These are phyloP conservation scores for Drosophila pachea DNA, from an alignment of 1,140 invertebrate species.

Conservation along the genomic window DNA sequence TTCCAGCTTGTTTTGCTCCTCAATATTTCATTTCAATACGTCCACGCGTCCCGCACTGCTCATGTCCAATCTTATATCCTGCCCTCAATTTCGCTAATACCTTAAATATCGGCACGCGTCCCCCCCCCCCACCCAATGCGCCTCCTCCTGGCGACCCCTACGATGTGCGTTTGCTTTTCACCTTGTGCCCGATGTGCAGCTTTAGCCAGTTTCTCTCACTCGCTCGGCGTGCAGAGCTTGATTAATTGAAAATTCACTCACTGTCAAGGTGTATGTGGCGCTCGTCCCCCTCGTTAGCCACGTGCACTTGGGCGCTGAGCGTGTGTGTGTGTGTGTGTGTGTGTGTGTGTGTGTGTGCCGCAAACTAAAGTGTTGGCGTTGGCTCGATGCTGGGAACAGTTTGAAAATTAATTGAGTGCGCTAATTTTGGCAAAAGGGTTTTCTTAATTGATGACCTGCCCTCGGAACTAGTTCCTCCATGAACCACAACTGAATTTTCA, in stretches of 20 bases:
- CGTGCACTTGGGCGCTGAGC: conserved; percentile 9
- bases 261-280: conserved; percentile 52
- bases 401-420: conserved; percentile 75
- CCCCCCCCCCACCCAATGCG: background rate
- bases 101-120: conserved; percentile 34
- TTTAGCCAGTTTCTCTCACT: conserved; percentile 24
- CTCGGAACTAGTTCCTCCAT: conserved; percentile 1
- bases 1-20: background rate
- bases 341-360: conserved; percentile 16
- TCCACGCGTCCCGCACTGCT: background rate
- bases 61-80: conserved; percentile 23
- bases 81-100: conserved; percentile 29
- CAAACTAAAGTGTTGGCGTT: conserved; percentile 41
- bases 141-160: background rate
- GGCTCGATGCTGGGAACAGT: conserved; percentile 40
- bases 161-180: conserved; percentile 16
- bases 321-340: conserved; percentile 1
- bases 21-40: conserved; percentile 41
- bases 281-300: conserved; percentile 7
- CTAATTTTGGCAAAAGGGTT: conserved; percentile 75
- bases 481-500: background rate
- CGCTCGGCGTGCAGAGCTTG: conserved; percentile 45
- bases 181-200: conserved; percentile 30
- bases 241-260: conserved; percentile 77
- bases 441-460: conserved; percentile 61